Evolutionary conservation across 2,113 vertebrate species (phyloP).

Genomic region (Gymnogyps californianus): DNA sequence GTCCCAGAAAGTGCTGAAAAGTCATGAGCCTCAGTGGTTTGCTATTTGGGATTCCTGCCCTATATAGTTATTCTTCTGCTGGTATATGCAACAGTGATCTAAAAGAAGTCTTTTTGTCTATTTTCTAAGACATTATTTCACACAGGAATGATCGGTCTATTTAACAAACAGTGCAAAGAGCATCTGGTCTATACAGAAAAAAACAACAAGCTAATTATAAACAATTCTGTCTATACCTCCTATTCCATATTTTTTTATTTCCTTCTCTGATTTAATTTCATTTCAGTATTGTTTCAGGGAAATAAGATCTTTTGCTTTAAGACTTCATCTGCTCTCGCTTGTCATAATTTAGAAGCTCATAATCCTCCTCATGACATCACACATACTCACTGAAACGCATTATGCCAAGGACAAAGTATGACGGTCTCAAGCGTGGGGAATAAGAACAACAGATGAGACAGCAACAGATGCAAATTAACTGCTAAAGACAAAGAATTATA

Average conservation of each 20-base stretch:
- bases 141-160: background rate
- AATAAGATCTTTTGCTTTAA: conserved; percentile 4
- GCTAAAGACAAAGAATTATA: background rate
- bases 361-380: background rate
- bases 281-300: background rate
- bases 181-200: background rate
- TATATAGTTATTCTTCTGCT: background rate
- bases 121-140: background rate
- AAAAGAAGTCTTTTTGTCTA: background rate
- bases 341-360: conserved; percentile 28
- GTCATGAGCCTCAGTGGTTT: background rate
- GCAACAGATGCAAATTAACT: conserved; percentile 20
- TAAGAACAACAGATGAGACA: conserved; percentile 3
- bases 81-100: background rate
- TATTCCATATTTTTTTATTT: background rate
- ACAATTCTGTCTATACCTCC: background rate
- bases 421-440: background rate
- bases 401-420: conserved; percentile 19
- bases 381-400: background rate
- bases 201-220: background rate
- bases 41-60: background rate
- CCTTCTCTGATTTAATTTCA: background rate
- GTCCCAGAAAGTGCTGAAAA: background rate
- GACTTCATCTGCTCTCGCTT: background rate
- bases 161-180: background rate